Evolutionary conservation across 2,113 vertebrate species (phyloP), one percentile per base, ranked within the genome.

Genomic region (Rhodinocichla rosea): DNA sequence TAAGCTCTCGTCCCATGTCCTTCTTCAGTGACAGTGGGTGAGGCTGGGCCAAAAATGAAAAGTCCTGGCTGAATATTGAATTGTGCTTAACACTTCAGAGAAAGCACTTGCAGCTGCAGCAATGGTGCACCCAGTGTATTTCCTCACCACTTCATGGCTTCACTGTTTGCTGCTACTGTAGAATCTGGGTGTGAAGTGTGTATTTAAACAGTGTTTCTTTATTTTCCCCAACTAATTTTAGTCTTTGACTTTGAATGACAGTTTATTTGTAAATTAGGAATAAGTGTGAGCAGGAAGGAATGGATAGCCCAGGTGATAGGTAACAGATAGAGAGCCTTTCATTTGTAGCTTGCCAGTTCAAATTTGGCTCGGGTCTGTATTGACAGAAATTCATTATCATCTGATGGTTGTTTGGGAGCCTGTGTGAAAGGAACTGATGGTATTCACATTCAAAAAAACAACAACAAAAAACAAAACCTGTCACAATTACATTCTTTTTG

Each of bases 381-480:
- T 96, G 95, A 97, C 93, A 93, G 93, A 97, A 94, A 93, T 95
- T 94, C 95, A 97, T 97, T 96, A 96, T 97, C 95, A 92, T 97
- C 90, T 94, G 95, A 96, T 96, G 92, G 88, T 81, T 96, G 93
- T 93, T 96, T 96, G 86, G 86, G 90, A 96, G 87, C 62, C 94
- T 97, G 81, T 97, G 91, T 97, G 94, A 96, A 96, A 94, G 68
- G 94, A 97, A 84, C 90, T 89, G 95, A 96, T 97, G 93, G 88
- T 93, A 92, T 96, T 95, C 92, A 81, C 83, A 75, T 92, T 83
- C 64, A 96, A 49, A 92, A 95, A 96, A 96, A 95, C 93, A 97
- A 93, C 90, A 97, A 94, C 95, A 97, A 97, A 94, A 90, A 86
- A 5, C 89, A 89, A 95, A 97, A 97, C 95, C 93, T 96, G 93